A percentile compares a stretch with the other conserved stretches of the same genome.
Evolutionary conservation across 2,888 invertebrate genomes (phyloP).

Genomic region (Furcula furcula): DNA sequence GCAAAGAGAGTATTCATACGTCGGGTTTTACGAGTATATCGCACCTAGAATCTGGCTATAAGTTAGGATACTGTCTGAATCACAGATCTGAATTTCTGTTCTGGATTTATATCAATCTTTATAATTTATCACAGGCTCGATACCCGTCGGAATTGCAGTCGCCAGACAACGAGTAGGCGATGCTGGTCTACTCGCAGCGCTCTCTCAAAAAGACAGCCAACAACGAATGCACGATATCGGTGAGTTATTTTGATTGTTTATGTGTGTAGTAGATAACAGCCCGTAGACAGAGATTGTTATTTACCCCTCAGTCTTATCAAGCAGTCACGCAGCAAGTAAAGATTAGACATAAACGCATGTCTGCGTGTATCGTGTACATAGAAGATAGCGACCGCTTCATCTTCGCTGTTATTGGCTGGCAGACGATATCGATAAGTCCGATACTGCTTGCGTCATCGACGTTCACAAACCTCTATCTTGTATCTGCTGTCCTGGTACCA

Average conservation of each 20-base stretch:
- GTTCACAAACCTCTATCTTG: conserved; percentile 40
- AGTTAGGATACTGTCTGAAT: too few species aligned
- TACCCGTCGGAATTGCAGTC: conserved; percentile 93
- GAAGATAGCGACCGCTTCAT: conserved; percentile 31
- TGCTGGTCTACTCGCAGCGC: conserved; percentile 80
- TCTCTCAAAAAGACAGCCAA: conserved; percentile 80
- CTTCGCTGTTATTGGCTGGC: conserved; percentile 40
- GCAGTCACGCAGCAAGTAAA: too few species aligned
- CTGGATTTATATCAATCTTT: too few species aligned
- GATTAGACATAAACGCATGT: conserved; percentile 10
- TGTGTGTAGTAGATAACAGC: conserved; percentile 9
- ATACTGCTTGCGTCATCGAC: conserved; percentile 36
- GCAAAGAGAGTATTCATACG: too few species aligned
- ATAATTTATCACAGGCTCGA: conserved; percentile 56
- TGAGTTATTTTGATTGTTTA: conserved; percentile 45
- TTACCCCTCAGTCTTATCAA: conserved; percentile 8
- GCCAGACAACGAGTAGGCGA: conserved; percentile 89
- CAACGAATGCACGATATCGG: conserved; percentile 81
- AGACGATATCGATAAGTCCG: conserved; percentile 34
- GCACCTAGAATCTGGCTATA: too few species aligned
- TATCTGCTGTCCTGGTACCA: conserved; percentile 67
- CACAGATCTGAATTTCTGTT: too few species aligned
- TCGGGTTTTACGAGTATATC: too few species aligned
- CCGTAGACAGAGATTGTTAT: conserved; percentile 9
- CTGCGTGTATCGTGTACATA: conserved; percentile 10